These are phyloP conservation scores for Cosmorhoe ocellata DNA, from an alignment of 2,888 invertebrate genomes.

Conservation along the genomic window DNA sequence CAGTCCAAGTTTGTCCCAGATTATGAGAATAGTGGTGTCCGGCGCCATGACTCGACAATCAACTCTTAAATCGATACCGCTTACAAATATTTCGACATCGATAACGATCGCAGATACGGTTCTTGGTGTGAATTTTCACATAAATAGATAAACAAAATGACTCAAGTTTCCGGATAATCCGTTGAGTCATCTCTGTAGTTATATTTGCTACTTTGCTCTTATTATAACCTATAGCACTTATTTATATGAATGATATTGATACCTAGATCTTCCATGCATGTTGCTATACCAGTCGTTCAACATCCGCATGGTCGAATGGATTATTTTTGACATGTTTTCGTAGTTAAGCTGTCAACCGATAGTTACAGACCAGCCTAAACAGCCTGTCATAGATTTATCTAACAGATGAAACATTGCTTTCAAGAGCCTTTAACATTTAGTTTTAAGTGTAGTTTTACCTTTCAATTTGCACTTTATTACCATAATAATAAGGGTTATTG, in stretches of 20 bases:
- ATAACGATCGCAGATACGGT: conserved; percentile 56
- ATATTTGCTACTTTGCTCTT: too few species aligned
- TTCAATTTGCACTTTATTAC: conserved; percentile 28
- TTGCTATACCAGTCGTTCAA: too few species aligned
- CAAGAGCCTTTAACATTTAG: conserved; percentile 31
- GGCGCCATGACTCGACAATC: conserved; percentile 58
- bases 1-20: conserved; percentile 43
- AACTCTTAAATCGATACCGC: conserved; percentile 61
- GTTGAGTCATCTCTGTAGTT: neutral
- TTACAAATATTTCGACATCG: conserved; percentile 80
- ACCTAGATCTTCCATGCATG: too few species aligned
- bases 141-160: conserved; percentile 19
- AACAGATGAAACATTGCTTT: conserved; percentile 15
- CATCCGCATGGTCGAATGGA: too few species aligned
- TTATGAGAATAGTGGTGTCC: conserved; percentile 53
- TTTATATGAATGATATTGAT: too few species aligned
- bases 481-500: conserved; percentile 23
- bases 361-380: too few species aligned
- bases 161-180: conserved; percentile 5
- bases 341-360: too few species aligned
- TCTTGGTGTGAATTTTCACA: conserved; percentile 26
- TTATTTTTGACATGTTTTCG: too few species aligned
- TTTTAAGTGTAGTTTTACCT: conserved; percentile 18
- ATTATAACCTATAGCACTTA: too few species aligned
- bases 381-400: neutral